These are phyloP conservation scores for Phalacrocorax aristotelis DNA, from an alignment of 2,113 vertebrate species.

Conservation along the genomic window DNA sequence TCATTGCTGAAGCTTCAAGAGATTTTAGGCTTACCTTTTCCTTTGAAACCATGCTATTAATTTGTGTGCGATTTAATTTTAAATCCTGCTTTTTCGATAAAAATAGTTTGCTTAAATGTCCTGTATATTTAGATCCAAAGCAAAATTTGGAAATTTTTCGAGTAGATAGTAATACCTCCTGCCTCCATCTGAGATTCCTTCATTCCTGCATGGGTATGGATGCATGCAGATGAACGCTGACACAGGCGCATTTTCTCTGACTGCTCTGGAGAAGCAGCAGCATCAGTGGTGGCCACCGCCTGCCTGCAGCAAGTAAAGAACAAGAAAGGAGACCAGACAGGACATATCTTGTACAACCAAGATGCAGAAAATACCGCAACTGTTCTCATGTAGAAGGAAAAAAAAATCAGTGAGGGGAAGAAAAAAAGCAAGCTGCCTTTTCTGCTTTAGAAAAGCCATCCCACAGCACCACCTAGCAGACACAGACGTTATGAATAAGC, in stretches of 20 bases:
- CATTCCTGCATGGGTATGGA: neutral
- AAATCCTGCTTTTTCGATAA: neutral
- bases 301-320: neutral
- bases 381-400: neutral
- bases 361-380: neutral
- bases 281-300: rapidly evolving
- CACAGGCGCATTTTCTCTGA: neutral
- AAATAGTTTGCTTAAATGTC: neutral
- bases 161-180: neutral
- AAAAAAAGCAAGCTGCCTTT: neutral
- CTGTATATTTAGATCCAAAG: neutral
- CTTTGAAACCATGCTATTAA: neutral
- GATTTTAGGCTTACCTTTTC: neutral
- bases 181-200: neutral
- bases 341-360: neutral
- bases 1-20: rapidly evolving
- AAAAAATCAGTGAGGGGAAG: neutral
- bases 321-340: neutral
- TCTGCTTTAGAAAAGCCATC: slow-evolving; percentile 31
- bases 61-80: neutral
- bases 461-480: slow-evolving; percentile 66
- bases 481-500: neutral
- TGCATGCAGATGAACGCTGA: rapidly evolving
- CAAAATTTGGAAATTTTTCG: neutral
- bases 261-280: neutral